Conservation (phyloP, 2,113 vertebrate genomes). For the Amblyopsis rosae region DNA sequence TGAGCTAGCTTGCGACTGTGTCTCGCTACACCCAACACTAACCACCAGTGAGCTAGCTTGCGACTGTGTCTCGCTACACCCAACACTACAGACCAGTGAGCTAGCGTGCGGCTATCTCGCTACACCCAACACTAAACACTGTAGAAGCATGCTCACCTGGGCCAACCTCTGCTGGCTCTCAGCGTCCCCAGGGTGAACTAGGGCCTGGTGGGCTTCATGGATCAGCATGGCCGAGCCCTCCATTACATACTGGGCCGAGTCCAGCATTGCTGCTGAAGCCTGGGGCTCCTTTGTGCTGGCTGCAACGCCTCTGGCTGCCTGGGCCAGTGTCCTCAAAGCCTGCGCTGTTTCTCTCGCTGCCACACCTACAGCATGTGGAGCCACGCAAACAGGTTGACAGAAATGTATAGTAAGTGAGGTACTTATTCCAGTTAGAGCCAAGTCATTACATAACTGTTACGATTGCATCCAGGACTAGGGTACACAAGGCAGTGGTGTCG, state of each 20-base stretch:
- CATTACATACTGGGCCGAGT: constrained; percentile 95
- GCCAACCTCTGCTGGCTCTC: constrained; percentile 97
- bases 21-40: too few relatives aligned
- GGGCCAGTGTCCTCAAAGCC: constrained; percentile 92
- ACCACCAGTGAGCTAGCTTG: not conserved
- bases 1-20: not conserved
- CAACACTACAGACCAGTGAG: too few relatives aligned
- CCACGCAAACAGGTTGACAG: not conserved
- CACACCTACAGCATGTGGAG: constrained; percentile 78
- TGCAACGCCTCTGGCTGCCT: constrained; percentile 93
- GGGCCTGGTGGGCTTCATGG: constrained; percentile 94
- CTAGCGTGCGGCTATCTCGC: not conserved
- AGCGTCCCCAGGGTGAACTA: constrained; percentile 91
- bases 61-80: not conserved
- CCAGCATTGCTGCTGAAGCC: constrained; percentile 90
- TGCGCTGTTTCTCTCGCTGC: constrained; percentile 96
- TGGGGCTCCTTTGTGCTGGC: constrained; percentile 88
- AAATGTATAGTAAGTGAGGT: not conserved
- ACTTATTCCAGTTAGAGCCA: constrained; percentile 5
- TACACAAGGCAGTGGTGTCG: too few relatives aligned
- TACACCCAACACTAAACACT: constrained; percentile 8
- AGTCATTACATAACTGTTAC: too few relatives aligned
- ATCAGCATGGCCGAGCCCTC: constrained; percentile 97
- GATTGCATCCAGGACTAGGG: too few relatives aligned
- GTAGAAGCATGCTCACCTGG: constrained; percentile 78